Conservation (phyloP, 2,797 vertebrate species). For the Pseudotriccus pelzelni region DNA sequence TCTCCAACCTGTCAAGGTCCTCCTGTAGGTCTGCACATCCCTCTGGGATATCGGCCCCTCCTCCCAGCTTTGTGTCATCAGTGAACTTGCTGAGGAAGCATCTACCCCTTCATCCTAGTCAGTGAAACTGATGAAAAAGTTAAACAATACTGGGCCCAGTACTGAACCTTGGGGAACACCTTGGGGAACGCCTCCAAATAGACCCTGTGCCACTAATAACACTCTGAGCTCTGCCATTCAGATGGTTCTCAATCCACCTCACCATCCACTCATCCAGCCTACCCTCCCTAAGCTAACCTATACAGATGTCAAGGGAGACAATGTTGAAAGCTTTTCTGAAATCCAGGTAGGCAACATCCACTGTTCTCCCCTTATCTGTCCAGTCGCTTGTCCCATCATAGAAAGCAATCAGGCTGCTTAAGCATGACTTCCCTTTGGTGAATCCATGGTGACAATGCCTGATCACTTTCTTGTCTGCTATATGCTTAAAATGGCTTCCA, state of each 20-base stretch:
- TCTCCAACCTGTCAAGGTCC: rapidly evolving
- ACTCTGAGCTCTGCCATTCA: background rate
- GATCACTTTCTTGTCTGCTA: background rate
- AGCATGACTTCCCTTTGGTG: background rate
- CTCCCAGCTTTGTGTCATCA: background rate
- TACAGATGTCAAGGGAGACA: background rate
- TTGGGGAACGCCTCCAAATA: background rate
- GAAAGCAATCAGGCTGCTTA: background rate
- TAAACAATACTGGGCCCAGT: background rate
- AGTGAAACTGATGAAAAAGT: background rate
- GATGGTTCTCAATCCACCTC: too few relatives aligned
- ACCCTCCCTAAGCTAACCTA: too few relatives aligned
- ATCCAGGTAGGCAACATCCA: background rate
- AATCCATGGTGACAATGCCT: background rate
- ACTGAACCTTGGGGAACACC: background rate
- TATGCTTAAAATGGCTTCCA: background rate
- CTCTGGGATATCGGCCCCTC: rapidly evolving
- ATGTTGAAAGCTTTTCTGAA: background rate
- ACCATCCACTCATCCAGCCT: background rate
- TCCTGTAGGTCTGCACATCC: background rate
- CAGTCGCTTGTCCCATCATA: background rate
- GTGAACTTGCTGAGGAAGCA: background rate
- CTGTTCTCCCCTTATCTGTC: background rate
- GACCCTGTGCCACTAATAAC: background rate
- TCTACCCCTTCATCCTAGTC: background rate